phyloP scores from a whole-genome alignment of 2,888 invertebrate species.

The Sphaerophoria rueppellii region DNA sequence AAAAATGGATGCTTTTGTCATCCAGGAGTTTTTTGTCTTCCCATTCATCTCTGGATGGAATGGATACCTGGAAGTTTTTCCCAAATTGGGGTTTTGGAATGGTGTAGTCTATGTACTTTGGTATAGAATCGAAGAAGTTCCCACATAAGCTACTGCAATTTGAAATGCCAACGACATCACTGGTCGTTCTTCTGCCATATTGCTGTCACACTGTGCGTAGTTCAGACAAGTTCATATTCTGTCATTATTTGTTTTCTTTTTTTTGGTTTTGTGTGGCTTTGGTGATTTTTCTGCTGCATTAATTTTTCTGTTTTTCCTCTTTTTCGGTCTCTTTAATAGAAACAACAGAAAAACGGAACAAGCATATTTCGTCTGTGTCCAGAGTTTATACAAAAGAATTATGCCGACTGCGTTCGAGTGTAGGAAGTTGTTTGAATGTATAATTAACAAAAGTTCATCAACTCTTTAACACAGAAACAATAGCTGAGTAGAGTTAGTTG shows the following conservation, averaged over 20 bases:
- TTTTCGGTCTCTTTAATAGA: not conserved
- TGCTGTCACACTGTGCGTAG: conserved; percentile 43
- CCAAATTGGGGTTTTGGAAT: too few species aligned
- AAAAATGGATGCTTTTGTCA: too few species aligned
- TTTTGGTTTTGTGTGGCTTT: conserved; percentile 58
- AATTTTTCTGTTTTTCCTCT: conserved; percentile 6
- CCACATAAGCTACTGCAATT: too few species aligned
- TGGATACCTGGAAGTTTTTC: too few species aligned
- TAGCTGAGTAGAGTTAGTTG: not conserved
- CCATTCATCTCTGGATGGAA: too few species aligned
- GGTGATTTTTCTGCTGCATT: conserved; percentile 48
- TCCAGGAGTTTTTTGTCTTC: too few species aligned
- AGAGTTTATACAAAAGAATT: conserved; percentile 9
- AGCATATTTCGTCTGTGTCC: not conserved
- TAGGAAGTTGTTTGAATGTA: conserved; percentile 26
- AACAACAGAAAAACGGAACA: conserved; percentile 23
- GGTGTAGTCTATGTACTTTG: too few species aligned
- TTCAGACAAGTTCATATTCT: conserved; percentile 61
- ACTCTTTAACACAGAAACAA: conserved; percentile 18
- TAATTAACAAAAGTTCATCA: conserved; percentile 32
- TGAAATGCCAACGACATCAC: too few species aligned
- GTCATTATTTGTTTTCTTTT: conserved; percentile 62
- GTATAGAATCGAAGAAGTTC: too few species aligned
- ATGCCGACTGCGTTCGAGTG: conserved; percentile 17
- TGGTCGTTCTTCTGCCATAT: not conserved